Evolutionary conservation across 2,797 vertebrate genomes (phyloP), one percentile per base, ranked within the genome.

Genomic region (Sebastiscus albofasciatus): DNA sequence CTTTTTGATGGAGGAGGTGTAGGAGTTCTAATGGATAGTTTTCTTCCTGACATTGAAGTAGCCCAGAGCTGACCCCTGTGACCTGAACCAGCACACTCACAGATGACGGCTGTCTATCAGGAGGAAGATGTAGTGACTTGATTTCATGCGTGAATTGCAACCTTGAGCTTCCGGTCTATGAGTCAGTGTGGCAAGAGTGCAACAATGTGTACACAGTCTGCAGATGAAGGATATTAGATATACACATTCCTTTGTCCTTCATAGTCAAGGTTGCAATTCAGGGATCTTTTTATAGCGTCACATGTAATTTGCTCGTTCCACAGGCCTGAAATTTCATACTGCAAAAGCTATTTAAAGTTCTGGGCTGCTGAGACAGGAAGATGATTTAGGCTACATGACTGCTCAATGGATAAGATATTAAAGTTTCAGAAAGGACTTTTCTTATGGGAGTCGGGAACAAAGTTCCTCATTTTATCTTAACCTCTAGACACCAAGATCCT

Each of bases 301-400:
- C 22, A n/a, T 62, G 34, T 76, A 64, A 78, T 85, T 89, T 80
- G 62, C 70, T 84, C 1, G 42, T 75, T 66, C 39, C 60, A 69
- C 74, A 76, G 67, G 67, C 71, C 22, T 29, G 72, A 70, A 75
- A 77, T 80, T 68, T 84, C 83, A 67, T 75, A 81, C 77, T 83
- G 80, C 54, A 83, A 85, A 88, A 83, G 78, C 67, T 76, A 81
- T 78, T 82, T 74, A 65, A 90, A 88, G 66, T 81, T 79, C 27
- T 2, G 29, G 42, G 49, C 73, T 75, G 79, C 66, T 79, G 75
- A 80, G 60, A 67, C 72, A 67, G 18, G 73, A 68, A 69, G 65
- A 66, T 39, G 5, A 54, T 58, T 24, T 9, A 52, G 3, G 67
- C 62, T 67, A 59, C 34, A 29, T 73, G 60, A 67, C 27, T 66